phyloP scores from a whole-genome alignment of 2,888 invertebrate genomes.

The Mythimna pallens region DNA sequence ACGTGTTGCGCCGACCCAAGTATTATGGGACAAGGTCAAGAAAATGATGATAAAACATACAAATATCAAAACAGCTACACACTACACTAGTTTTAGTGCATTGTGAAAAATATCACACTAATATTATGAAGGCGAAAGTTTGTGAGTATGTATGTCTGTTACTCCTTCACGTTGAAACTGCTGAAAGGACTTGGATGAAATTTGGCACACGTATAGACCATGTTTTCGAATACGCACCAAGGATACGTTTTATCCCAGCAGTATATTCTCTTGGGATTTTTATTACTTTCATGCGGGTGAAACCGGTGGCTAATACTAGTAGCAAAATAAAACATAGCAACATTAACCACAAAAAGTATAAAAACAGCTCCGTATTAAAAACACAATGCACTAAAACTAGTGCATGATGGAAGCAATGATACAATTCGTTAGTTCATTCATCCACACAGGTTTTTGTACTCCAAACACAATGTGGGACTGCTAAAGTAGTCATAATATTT shows the following conservation, averaged over 20 bases:
- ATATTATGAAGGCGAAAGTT: not conserved
- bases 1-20: no score
- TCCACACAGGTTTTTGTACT: constrained; percentile 38
- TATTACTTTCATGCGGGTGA: no score
- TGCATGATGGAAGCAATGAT: constrained; percentile 24
- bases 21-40: no score
- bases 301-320: no score
- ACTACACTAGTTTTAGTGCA: no score
- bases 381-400: constrained; percentile 19
- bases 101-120: no score
- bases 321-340: not conserved
- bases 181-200: no score
- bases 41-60: no score
- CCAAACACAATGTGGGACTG: constrained; percentile 29
- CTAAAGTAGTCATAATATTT: constrained; percentile 53
- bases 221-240: not conserved
- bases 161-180: not conserved
- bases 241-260: no score
- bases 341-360: not conserved
- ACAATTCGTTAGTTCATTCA: constrained; percentile 39
- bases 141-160: not conserved
- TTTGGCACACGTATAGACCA: no score
- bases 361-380: constrained; percentile 11
- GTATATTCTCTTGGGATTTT: no score
- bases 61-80: no score